Percentiles rank a stretch among this genome's conserved stretches.
Conservation (phyloP, 2,888 invertebrate genomes). For the Athripsodes cinereus region DNA sequence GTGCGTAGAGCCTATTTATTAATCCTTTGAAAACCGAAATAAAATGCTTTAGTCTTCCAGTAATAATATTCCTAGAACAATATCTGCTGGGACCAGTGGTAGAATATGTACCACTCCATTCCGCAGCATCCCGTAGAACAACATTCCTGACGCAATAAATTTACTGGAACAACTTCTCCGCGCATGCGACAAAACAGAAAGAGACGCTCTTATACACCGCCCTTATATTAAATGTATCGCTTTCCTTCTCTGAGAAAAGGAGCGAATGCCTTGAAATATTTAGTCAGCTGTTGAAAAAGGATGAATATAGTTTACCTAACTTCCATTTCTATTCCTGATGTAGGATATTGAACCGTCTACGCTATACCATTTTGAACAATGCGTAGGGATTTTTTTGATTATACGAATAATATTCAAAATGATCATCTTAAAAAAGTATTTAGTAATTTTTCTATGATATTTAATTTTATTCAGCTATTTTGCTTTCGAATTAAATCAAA, state of each 20-base stretch:
- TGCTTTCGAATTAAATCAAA: neutral
- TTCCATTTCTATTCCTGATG: neutral
- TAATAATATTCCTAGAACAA: no score
- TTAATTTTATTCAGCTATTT: neutral
- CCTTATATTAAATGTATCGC: neutral
- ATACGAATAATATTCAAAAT: neutral
- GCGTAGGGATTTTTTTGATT: no score
- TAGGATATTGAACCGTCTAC: neutral
- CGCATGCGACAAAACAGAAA: neutral
- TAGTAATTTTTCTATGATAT: neutral
- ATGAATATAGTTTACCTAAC: neutral
- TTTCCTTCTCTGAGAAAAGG: neutral
- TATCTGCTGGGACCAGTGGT: no score
- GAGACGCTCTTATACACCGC: neutral
- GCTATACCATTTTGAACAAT: neutral
- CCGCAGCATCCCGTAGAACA: neutral
- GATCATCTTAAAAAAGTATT: neutral
- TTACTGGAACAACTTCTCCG: neutral
- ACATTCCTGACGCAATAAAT: constrained; percentile 1
- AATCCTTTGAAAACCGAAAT: no score
- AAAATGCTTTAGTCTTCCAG: no score
- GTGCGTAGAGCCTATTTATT: no score
- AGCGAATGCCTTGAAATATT: neutral
- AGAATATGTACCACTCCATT: no score
- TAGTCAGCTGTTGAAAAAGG: neutral